A percentile compares a stretch with the other conserved stretches of the same genome.
Evolutionary conservation across 2,888 invertebrate genomes (phyloP).

Genomic region (Disparrhopalites patrizii): DNA sequence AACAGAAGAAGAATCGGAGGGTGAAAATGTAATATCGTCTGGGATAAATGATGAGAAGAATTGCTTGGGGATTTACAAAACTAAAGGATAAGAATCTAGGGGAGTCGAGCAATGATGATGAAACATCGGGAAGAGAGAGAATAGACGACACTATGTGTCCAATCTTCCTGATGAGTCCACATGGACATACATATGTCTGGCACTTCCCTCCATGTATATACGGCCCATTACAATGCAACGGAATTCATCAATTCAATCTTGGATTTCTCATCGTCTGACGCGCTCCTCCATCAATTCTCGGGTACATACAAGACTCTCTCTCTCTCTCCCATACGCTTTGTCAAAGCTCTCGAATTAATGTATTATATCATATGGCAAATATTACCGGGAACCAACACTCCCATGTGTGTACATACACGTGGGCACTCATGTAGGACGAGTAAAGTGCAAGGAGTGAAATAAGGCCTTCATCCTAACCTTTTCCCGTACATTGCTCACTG

Average conservation of each 20-base stretch:
- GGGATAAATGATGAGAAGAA: constrained; percentile 39
- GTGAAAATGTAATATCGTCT: constrained; percentile 35
- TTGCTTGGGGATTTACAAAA: constrained; percentile 34
- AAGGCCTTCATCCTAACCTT: too few species aligned
- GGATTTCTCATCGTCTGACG: constrained; percentile 20
- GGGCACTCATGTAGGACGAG: background rate
- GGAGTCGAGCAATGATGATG: constrained; percentile 22
- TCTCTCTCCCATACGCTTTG: background rate
- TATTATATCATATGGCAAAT: constrained; percentile 26
- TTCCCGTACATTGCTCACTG: too few species aligned
- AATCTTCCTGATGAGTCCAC: background rate
- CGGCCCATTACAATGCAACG: constrained; percentile 21
- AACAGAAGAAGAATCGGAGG: constrained; percentile 5
- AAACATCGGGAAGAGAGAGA: background rate
- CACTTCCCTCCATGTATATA: background rate
- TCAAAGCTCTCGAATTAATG: constrained; percentile 14
- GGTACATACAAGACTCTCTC: background rate
- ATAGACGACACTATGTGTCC: background rate
- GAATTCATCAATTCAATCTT: constrained; percentile 31
- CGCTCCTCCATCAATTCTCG: constrained; percentile 10
- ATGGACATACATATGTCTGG: background rate
- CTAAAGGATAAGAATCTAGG: constrained; percentile 36
- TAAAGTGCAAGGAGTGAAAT: too few species aligned
- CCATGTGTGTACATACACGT: too few species aligned
- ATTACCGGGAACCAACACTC: too few species aligned